Percentiles rank a stretch among this genome's conserved stretches.
Evolutionary conservation across 2,113 vertebrate species (phyloP).

Genomic region (Charina bottae): DNA sequence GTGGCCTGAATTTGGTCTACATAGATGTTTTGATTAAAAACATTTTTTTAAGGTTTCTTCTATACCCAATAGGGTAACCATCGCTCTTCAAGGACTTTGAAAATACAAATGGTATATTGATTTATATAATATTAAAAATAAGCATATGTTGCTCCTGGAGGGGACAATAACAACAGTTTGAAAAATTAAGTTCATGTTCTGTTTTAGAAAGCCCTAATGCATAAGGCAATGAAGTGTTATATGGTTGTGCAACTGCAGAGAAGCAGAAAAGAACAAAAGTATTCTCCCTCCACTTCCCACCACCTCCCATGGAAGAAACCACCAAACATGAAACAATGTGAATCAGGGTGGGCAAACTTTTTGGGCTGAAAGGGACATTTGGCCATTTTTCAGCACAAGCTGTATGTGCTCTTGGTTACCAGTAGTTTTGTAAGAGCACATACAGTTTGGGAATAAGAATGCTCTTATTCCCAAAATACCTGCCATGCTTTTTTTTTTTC

Average conservation of each 20-base stretch:
- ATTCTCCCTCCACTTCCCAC: neutral
- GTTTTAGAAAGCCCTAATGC: neutral
- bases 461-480: neutral
- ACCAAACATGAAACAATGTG: neutral
- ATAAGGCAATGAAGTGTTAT: neutral
- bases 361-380: neutral
- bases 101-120: neutral
- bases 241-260: neutral
- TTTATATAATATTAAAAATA: neutral
- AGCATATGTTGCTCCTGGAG: neutral
- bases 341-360: neutral
- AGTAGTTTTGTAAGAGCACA: too few species aligned
- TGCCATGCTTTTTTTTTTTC: neutral
- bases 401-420: neutral
- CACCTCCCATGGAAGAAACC: neutral
- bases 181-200: neutral
- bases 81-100: neutral
- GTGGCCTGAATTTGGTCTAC: neutral
- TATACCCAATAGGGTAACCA: neutral
- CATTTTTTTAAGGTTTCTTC: neutral
- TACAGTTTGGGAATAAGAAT: neutral
- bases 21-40: neutral
- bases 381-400: neutral
- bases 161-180: neutral
- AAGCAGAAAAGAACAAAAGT: neutral